phyloP scores from a whole-genome alignment of 2,797 vertebrate species.

The Enteromius afrohamiltoni region DNA sequence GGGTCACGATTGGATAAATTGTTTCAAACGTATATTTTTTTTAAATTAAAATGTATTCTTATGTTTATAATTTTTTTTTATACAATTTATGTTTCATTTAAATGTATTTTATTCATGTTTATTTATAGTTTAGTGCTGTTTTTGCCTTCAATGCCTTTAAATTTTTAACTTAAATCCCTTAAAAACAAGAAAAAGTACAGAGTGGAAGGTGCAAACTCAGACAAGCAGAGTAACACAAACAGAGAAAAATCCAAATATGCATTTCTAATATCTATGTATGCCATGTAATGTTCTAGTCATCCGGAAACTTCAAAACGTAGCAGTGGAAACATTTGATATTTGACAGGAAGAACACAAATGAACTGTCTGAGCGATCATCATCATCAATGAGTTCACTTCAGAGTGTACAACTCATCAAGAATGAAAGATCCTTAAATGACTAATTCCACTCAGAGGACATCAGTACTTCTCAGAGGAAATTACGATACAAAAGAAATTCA shows the following conservation, averaged over 20 bases:
- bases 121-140: background rate
- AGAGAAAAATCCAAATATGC: background rate
- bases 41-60: too few species aligned
- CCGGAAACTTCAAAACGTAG: background rate
- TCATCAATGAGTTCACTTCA: conserved; percentile 10
- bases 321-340: conserved; percentile 15
- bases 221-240: background rate
- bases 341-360: background rate
- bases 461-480: conserved; percentile 16
- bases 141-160: too few species aligned
- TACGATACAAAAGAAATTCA: conserved; percentile 5
- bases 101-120: too few species aligned
- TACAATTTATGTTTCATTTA: too few species aligned
- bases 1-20: too few species aligned
- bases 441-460: conserved; percentile 5
- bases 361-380: background rate
- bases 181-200: background rate
- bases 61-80: too few species aligned
- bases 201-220: background rate
- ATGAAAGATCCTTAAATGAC: conserved; percentile 3
- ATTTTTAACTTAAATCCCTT: background rate
- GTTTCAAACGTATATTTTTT: too few species aligned
- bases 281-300: background rate
- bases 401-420: conserved; percentile 9
- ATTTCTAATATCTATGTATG: background rate